Conservation (phyloP, 2,888 invertebrate genomes). For the Noctua fimbriata region DNA sequence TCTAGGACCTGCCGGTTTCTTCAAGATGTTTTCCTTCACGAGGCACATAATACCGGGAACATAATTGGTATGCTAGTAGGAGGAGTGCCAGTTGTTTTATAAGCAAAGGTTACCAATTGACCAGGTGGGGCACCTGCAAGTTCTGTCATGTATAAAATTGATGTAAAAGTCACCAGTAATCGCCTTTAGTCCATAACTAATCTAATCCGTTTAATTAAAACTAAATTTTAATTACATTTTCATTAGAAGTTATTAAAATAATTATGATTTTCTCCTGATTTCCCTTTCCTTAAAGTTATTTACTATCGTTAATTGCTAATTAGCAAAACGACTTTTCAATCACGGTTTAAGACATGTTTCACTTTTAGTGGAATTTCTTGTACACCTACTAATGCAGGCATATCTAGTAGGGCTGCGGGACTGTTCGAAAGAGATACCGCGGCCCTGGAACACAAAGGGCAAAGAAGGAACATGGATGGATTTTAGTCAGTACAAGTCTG, state of each 20-base stretch:
- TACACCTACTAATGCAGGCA: too few species aligned
- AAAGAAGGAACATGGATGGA: too few species aligned
- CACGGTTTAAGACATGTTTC: conserved; percentile 16
- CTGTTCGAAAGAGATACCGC: too few species aligned
- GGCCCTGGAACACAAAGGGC: too few species aligned
- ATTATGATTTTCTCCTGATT: conserved; percentile 44
- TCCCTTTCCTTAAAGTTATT: conserved; percentile 28
- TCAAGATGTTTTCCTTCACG: background rate
- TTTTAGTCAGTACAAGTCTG: too few species aligned
- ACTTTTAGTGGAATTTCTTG: conserved; percentile 31
- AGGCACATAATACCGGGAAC: too few species aligned
- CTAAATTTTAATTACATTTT: conserved; percentile 26
- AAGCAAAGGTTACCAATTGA: background rate
- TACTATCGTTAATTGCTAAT: conserved; percentile 27
- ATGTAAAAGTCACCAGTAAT: conserved; percentile 4
- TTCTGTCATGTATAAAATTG: background rate
- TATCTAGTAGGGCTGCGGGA: too few species aligned
- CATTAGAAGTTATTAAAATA: conserved; percentile 34
- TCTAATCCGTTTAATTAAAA: conserved; percentile 20
- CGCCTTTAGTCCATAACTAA: too few species aligned
- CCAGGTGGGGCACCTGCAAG: background rate
- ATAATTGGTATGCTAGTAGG: background rate
- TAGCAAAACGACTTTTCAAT: conserved; percentile 14
- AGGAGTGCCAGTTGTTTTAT: background rate
- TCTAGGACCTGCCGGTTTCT: background rate